phyloP scores from a whole-genome alignment of 2,113 vertebrate species.

The Callaeas wilsoni region DNA sequence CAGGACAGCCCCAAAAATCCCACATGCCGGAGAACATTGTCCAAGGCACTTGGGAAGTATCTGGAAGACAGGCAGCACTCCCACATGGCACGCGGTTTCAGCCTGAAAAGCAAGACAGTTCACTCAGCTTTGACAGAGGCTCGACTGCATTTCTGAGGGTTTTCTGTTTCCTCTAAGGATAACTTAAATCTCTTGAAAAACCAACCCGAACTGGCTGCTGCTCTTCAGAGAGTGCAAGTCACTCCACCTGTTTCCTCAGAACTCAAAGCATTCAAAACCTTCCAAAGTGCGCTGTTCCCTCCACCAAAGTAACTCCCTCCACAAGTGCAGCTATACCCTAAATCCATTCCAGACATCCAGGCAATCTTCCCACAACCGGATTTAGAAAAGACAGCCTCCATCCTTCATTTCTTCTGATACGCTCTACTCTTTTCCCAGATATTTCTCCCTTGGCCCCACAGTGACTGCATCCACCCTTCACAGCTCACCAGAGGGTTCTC shows the following conservation, averaged over 20 bases:
- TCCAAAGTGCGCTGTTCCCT: not conserved
- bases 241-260: not conserved
- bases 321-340: not conserved
- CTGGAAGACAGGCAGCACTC: not conserved
- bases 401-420: not conserved
- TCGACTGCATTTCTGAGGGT: not conserved
- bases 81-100: not conserved
- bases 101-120: not conserved
- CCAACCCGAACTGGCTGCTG: not conserved
- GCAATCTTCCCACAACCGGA: accelerated
- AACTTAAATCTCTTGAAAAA: not conserved
- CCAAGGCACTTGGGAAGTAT: not conserved
- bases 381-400: not conserved
- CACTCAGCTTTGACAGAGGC: not conserved
- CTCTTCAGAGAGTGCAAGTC: not conserved
- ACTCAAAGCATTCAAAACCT: not conserved
- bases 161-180: not conserved
- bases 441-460: accelerated
- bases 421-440: not conserved
- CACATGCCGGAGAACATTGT: no score
- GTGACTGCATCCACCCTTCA: not conserved
- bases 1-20: not conserved
- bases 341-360: not conserved
- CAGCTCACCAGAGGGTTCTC: not conserved
- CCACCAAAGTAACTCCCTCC: not conserved